These are phyloP conservation scores for Aproaerema taeniolella DNA, from an alignment of 2,888 invertebrate species.

Conservation along the genomic window DNA sequence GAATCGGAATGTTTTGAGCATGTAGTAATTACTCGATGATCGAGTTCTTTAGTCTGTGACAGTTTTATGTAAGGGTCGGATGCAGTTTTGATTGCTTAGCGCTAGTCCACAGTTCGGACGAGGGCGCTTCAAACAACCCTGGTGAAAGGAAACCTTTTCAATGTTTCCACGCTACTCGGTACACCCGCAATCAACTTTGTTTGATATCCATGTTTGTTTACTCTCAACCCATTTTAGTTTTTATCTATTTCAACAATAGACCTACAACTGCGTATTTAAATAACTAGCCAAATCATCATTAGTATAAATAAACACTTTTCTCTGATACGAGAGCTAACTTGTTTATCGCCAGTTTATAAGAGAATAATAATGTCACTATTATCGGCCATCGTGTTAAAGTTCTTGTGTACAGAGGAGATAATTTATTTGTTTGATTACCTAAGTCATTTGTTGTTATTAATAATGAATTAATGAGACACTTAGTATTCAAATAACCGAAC, in stretches of 20 bases:
- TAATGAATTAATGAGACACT: too few species aligned
- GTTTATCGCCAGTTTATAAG: slow-evolving; percentile 15
- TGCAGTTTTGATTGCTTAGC: slow-evolving; percentile 46
- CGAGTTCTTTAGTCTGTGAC: too few species aligned
- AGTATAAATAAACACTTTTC: slow-evolving; percentile 1
- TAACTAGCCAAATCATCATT: not conserved
- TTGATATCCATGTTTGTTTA: slow-evolving; percentile 26
- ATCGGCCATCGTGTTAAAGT: slow-evolving; percentile 9
- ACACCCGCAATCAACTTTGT: slow-evolving; percentile 33
- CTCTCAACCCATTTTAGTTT: slow-evolving; percentile 19
- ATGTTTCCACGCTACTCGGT: slow-evolving; percentile 47
- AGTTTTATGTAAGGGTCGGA: not conserved
- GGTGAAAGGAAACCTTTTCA: slow-evolving; percentile 51
- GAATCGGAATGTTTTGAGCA: too few species aligned
- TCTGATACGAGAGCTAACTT: slow-evolving; percentile 13
- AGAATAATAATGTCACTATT: slow-evolving; percentile 9
- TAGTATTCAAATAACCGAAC: too few species aligned
- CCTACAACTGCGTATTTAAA: not conserved
- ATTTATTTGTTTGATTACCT: too few species aligned
- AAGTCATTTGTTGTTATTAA: too few species aligned
- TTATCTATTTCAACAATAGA: too few species aligned
- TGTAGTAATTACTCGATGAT: too few species aligned
- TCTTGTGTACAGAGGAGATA: too few species aligned
- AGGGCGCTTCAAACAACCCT: slow-evolving; percentile 32
- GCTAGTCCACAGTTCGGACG: slow-evolving; percentile 20